Conservation (phyloP, 2,113 vertebrate genomes). For the Notarius quadriscutis region DNA sequence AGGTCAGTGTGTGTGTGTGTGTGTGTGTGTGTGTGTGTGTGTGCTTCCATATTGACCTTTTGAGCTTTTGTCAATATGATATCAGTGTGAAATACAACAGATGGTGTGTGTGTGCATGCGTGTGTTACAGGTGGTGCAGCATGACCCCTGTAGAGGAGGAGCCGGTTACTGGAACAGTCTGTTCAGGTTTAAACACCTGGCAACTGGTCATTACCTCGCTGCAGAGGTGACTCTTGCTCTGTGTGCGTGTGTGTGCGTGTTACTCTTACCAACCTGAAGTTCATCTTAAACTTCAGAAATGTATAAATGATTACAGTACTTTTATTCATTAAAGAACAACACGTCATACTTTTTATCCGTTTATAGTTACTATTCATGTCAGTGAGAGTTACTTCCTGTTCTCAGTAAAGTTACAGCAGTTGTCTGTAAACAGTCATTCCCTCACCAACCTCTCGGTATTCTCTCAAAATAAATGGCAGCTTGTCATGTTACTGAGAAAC, state of each 20-base stretch:
- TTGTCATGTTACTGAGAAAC: too few relatives aligned
- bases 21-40: conserved; percentile 17
- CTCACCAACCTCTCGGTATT: too few relatives aligned
- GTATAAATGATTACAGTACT: not conserved
- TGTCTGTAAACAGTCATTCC: too few relatives aligned
- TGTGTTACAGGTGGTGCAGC: conserved; percentile 82
- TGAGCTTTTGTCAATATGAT: not conserved
- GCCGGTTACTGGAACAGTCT: conserved; percentile 98
- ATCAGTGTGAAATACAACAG: conserved; percentile 27
- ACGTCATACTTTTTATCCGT: not conserved
- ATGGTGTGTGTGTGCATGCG: conserved; percentile 6
- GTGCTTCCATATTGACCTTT: not conserved
- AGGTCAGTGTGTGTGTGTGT: conserved; percentile 72
- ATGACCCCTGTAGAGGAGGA: conserved; percentile 93
- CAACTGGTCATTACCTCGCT: conserved; percentile 95
- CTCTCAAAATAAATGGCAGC: too few relatives aligned
- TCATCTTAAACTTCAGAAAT: not conserved
- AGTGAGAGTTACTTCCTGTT: not conserved
- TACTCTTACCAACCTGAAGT: not conserved
- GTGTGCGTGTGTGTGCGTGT: not conserved
- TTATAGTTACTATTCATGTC: not conserved
- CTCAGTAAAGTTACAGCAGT: too few relatives aligned
- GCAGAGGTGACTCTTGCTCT: conserved; percentile 81
- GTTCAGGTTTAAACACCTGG: conserved; percentile 97
- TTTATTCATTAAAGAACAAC: not conserved